phyloP scores from a whole-genome alignment of 2,797 vertebrate genomes.

The Ctenopoma kingsleyae region DNA sequence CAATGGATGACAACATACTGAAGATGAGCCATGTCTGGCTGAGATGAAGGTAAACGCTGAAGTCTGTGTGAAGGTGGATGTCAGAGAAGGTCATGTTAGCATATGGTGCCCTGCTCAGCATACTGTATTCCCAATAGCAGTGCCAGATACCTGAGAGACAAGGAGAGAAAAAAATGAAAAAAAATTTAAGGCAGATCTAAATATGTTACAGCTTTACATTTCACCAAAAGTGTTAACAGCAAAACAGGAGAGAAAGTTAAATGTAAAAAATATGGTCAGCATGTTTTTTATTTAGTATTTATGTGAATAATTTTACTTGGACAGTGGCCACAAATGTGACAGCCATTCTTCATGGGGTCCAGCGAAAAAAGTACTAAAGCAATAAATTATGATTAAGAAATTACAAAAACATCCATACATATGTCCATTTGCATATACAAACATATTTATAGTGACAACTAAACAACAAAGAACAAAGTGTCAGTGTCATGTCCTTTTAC shows the following conservation, averaged over 20 bases:
- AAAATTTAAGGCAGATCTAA: background rate
- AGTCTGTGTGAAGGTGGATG: conserved; percentile 91
- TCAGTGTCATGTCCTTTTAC: too few relatives aligned
- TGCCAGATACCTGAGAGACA: conserved; percentile 91
- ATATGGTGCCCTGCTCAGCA: conserved; percentile 83
- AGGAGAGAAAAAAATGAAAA: background rate
- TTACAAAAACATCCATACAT: too few relatives aligned
- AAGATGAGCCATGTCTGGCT: conserved; percentile 95
- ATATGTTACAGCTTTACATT: conserved; percentile 1
- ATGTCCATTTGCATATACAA: too few relatives aligned
- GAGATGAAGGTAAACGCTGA: conserved; percentile 91
- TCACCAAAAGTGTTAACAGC: conserved; percentile 17
- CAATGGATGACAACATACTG: conserved; percentile 82
- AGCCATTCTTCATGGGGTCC: too few relatives aligned
- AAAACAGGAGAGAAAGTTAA: background rate
- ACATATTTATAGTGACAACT: too few relatives aligned
- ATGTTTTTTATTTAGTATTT: too few relatives aligned
- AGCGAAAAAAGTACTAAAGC: too few relatives aligned
- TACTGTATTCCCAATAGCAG: conserved; percentile 90
- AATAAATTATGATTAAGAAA: too few relatives aligned
- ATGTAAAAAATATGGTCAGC: too few relatives aligned
- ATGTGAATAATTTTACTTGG: too few relatives aligned
- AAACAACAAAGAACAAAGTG: too few relatives aligned
- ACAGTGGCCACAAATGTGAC: too few relatives aligned
- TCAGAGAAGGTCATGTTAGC: conserved; percentile 89